phyloP scores from a whole-genome alignment of 1,140 invertebrate genomes.

The Habropoda laboriosa region DNA sequence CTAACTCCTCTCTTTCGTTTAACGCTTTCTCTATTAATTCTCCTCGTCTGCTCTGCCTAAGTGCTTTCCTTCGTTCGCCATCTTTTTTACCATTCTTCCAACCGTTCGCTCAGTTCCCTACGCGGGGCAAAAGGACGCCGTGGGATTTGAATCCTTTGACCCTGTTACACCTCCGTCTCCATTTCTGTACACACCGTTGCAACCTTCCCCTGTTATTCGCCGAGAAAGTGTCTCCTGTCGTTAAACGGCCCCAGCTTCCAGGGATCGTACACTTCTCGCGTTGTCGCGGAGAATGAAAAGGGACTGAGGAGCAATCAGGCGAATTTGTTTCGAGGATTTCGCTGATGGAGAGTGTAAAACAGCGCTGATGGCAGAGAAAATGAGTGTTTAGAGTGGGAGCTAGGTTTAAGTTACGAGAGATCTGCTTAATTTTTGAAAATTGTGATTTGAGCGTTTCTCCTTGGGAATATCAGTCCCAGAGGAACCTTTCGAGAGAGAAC shows the following conservation, averaged over 20 bases:
- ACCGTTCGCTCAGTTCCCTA: background rate
- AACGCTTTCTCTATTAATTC: conserved; percentile 31
- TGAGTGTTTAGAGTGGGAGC: no score
- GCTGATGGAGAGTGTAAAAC: no score
- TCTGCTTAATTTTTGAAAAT: no score
- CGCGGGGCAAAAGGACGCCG: background rate
- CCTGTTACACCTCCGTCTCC: background rate
- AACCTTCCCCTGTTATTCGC: background rate
- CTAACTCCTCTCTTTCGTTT: conserved; percentile 31
- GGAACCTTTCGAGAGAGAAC: no score
- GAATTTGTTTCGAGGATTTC: no score
- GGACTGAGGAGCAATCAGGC: no score
- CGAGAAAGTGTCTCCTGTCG: background rate
- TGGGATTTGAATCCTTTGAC: conserved; percentile 2
- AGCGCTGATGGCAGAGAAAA: no score
- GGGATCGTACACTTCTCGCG: background rate
- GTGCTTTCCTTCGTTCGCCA: conserved; percentile 16
- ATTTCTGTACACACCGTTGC: background rate
- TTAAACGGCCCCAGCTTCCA: background rate
- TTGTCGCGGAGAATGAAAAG: background rate
- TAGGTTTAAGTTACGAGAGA: no score
- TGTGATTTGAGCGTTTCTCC: no score
- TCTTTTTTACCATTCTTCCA: background rate
- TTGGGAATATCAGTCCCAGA: no score
- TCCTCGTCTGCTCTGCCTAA: conserved; percentile 15